These are phyloP conservation scores for Agelastica alni DNA, from an alignment of 2,888 invertebrate genomes.

Conservation along the genomic window DNA sequence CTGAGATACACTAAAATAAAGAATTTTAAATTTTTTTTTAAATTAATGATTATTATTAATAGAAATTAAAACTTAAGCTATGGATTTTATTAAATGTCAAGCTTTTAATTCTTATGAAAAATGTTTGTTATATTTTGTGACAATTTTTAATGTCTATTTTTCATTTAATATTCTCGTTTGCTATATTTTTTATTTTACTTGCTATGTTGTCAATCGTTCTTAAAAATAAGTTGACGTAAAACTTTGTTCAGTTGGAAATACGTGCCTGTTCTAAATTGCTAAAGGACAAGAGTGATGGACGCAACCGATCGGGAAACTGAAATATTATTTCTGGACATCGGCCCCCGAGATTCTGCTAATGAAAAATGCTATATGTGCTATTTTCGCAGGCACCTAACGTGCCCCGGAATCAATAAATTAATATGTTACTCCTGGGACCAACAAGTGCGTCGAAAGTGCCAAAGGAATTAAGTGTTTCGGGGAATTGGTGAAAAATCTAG, in stretches of 20 bases:
- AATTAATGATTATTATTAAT: too few species aligned
- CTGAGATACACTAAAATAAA: too few species aligned
- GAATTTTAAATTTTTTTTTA: too few species aligned
- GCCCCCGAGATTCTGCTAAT: constrained; percentile 49
- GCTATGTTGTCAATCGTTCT: too few species aligned
- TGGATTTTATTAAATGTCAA: too few species aligned
- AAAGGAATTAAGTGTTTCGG: constrained; percentile 13
- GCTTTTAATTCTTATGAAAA: too few species aligned
- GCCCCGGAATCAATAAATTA: constrained; percentile 26
- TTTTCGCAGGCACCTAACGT: constrained; percentile 20
- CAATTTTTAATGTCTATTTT: too few species aligned
- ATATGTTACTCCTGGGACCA: constrained; percentile 20
- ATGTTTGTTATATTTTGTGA: too few species aligned
- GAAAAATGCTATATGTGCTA: constrained; percentile 46
- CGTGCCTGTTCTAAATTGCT: constrained; percentile 4
- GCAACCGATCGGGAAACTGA: constrained; percentile 5
- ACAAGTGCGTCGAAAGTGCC: constrained; percentile 13
- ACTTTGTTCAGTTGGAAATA: neutral
- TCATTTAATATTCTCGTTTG: too few species aligned
- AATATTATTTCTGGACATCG: constrained; percentile 31
- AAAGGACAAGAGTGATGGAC: constrained; percentile 12
- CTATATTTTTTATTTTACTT: too few species aligned
- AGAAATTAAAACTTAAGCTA: too few species aligned
- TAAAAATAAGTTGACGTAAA: too few species aligned
- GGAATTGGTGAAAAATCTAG: constrained; percentile 2